Conservation (phyloP, 30 jellyfish, hydroid and myxozoan species). For the Hydractinia symbiolongicarpus region DNA sequence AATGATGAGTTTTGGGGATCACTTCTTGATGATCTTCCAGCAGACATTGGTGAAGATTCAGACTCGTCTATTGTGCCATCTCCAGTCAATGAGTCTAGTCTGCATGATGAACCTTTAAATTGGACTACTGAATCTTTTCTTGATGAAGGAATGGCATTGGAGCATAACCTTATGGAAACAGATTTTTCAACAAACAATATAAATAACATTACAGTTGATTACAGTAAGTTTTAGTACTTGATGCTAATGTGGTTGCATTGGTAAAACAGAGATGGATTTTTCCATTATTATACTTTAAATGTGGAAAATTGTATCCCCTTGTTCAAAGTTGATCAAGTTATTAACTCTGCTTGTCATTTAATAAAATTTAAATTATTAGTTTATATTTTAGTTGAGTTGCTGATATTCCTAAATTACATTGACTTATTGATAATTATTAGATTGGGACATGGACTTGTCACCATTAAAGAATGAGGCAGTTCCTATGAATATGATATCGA, state of each 20-base stretch:
- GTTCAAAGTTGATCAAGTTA: too few species aligned
- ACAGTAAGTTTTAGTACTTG: neutral
- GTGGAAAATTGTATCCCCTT: too few species aligned
- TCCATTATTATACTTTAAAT: too few species aligned
- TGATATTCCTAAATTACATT: neutral
- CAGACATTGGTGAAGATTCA: slow-evolving; percentile 11
- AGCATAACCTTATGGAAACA: neutral
- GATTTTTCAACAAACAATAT: slow-evolving; percentile 1
- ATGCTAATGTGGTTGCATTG: too few species aligned
- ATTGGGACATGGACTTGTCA: slow-evolving; percentile 4
- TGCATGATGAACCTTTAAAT: neutral
- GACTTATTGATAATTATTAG: neutral
- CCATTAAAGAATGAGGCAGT: slow-evolving; percentile 12
- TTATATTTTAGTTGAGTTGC: neutral
- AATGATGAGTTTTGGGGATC: slow-evolving; percentile 21
- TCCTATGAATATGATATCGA: slow-evolving; percentile 5
- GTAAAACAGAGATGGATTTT: too few species aligned
- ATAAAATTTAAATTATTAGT: too few species aligned
- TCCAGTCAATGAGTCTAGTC: neutral
- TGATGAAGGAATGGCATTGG: neutral
- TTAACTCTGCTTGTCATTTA: too few species aligned
- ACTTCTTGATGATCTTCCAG: slow-evolving; percentile 37
- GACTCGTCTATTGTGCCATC: neutral
- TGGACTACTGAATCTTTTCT: slow-evolving; percentile 8
- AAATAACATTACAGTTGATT: slow-evolving; percentile 7